Percentiles rank a stretch among this genome's conserved stretches.
Evolutionary conservation across 2,113 vertebrate species (phyloP).

Genomic region (Pongo abelii): DNA sequence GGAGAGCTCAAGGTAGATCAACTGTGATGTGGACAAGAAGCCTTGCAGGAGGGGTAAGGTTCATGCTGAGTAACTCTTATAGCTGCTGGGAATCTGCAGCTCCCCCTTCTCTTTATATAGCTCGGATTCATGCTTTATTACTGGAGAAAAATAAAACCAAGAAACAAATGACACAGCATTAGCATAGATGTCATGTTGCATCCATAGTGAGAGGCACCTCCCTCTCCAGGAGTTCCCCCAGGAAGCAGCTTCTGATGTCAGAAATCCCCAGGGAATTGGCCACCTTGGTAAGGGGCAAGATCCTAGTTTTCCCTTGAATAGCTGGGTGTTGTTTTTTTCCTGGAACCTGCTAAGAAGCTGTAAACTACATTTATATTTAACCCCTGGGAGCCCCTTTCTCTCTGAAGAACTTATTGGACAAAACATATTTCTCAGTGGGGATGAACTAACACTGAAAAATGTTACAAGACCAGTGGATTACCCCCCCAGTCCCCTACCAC

Average conservation of each 20-base stretch:
- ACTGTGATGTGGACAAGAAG: neutral
- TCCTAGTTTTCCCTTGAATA: neutral
- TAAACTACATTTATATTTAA: neutral
- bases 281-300: neutral
- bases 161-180: neutral
- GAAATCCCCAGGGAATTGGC: neutral
- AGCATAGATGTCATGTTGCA: neutral
- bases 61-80: neutral
- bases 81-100: neutral
- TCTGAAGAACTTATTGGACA: neutral
- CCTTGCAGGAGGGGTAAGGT: neutral
- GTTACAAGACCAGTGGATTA: neutral
- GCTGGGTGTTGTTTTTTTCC: neutral
- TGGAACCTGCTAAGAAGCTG: neutral
- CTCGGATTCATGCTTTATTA: neutral
- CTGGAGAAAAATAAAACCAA: conserved; percentile 23
- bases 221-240: neutral
- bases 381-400: neutral
- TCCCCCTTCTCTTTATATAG: neutral
- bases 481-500: neutral
- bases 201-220: fast-evolving
- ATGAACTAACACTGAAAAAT: neutral
- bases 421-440: neutral
- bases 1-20: neutral
- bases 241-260: neutral